These are phyloP conservation scores for Torymus texanus DNA, from an alignment of 2,888 invertebrate species.

Conservation along the genomic window DNA sequence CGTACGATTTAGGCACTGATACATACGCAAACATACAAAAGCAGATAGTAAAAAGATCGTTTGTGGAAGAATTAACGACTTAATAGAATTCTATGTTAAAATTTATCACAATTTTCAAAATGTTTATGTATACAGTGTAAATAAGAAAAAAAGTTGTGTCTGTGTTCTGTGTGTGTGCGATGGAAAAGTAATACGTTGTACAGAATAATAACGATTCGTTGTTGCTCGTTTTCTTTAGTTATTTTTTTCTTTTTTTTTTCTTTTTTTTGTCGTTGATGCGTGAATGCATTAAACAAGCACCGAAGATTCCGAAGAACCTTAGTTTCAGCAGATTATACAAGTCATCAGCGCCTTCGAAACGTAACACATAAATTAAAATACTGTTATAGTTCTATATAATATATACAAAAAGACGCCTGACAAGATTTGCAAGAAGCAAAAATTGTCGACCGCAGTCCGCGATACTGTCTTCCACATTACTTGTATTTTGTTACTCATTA, in stretches of 20 bases:
- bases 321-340: slow-evolving; percentile 35
- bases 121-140: slow-evolving; percentile 2
- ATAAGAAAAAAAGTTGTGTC: neutral
- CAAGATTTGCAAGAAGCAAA: slow-evolving; percentile 37
- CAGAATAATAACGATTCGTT: slow-evolving; percentile 34
- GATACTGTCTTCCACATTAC: slow-evolving; percentile 35
- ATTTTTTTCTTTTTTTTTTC: slow-evolving; percentile 30
- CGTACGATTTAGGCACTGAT: slow-evolving; percentile 34
- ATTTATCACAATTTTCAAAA: slow-evolving; percentile 42
- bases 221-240: slow-evolving; percentile 12
- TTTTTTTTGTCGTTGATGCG: slow-evolving; percentile 25
- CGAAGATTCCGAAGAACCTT: slow-evolving; percentile 29
- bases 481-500: too few species aligned
- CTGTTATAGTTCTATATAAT: slow-evolving; percentile 52
- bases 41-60: slow-evolving; percentile 31
- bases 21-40: slow-evolving; percentile 41
- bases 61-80: slow-evolving; percentile 34
- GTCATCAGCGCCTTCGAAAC: slow-evolving; percentile 46
- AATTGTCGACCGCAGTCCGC: slow-evolving; percentile 34
- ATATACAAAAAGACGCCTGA: slow-evolving; percentile 50
- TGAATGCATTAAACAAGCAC: slow-evolving; percentile 36
- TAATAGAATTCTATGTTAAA: slow-evolving; percentile 27
- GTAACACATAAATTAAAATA: slow-evolving; percentile 53
- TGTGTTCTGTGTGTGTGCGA: neutral
- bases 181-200: slow-evolving; percentile 16